A percentile compares a stretch with the other conserved stretches of the same genome.
phyloP scores from a whole-genome alignment of 2,113 vertebrate species.

The Genyomyrus donnyi region DNA sequence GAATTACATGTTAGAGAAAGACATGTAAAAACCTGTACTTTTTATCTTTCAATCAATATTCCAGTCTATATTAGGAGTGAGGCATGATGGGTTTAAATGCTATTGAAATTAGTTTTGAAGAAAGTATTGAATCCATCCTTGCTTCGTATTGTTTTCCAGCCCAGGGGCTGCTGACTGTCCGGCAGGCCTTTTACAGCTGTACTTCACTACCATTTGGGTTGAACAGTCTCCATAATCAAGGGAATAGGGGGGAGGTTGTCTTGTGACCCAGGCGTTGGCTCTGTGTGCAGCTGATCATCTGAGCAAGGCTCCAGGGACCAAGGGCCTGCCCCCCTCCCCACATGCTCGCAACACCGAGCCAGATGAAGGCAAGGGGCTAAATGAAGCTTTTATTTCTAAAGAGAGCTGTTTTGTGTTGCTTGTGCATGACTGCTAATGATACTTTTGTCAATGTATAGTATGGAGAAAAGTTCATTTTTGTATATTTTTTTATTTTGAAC shows the following conservation, averaged over 20 bases:
- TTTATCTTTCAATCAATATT: background rate
- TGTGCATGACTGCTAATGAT: background rate
- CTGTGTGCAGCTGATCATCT: conserved; percentile 59
- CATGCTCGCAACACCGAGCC: background rate
- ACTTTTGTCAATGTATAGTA: background rate
- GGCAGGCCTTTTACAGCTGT: background rate
- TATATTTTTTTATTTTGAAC: background rate
- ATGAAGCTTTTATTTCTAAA: conserved; percentile 27
- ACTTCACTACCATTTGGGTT: background rate
- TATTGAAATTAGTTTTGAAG: background rate
- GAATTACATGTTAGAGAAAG: background rate
- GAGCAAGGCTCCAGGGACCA: conserved; percentile 38
- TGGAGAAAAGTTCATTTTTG: background rate
- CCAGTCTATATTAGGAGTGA: background rate
- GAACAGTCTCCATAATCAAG: background rate
- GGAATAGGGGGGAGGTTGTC: conserved; percentile 39
- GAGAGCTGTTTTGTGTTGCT: conserved; percentile 1
- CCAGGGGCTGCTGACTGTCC: background rate
- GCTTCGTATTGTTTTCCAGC: background rate
- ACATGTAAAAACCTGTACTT: background rate
- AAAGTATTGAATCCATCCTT: background rate
- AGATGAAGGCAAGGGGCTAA: conserved; percentile 26
- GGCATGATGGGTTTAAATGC: background rate
- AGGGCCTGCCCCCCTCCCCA: background rate
- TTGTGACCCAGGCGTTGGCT: conserved; percentile 59